Evolutionary conservation across 1,140 invertebrate genomes (phyloP).

Genomic region (Zeugodacus cucurbitae): DNA sequence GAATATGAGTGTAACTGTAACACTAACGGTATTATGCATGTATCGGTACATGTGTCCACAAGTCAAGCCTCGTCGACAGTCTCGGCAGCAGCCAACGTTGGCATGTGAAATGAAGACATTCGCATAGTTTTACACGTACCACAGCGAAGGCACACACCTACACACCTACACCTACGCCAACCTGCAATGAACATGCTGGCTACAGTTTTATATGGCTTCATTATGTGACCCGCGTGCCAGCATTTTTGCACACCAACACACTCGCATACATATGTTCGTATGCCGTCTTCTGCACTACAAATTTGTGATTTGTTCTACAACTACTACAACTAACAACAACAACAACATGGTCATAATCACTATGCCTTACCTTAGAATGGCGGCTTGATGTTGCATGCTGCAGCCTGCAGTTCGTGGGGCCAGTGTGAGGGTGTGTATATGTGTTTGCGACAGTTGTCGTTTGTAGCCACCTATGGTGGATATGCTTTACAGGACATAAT

Average conservation of each 20-base stretch:
- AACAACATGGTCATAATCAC: background rate
- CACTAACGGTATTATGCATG: background rate
- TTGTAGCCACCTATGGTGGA: background rate
- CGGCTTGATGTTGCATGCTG: background rate
- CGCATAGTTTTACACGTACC: slow-evolving; percentile 35
- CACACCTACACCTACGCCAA: background rate
- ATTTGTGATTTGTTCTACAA: slow-evolving; percentile 38
- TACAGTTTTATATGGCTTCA: background rate
- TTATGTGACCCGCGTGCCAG: background rate
- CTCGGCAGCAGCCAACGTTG: background rate
- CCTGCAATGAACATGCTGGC: background rate
- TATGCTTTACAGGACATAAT: slow-evolving; percentile 5
- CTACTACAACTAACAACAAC: background rate
- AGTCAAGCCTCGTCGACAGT: background rate
- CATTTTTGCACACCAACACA: background rate
- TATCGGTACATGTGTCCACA: background rate
- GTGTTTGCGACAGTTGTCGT: background rate
- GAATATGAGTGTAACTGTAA: background rate
- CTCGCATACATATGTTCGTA: background rate
- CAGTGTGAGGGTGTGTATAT: background rate
- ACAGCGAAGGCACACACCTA: background rate
- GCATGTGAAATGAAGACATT: slow-evolving; percentile 36
- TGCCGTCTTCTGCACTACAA: background rate
- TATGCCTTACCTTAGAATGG: background rate
- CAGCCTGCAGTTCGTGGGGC: background rate